Conservation (phyloP, 1,140 invertebrate genomes). For the Paracyclopina nana region DNA sequence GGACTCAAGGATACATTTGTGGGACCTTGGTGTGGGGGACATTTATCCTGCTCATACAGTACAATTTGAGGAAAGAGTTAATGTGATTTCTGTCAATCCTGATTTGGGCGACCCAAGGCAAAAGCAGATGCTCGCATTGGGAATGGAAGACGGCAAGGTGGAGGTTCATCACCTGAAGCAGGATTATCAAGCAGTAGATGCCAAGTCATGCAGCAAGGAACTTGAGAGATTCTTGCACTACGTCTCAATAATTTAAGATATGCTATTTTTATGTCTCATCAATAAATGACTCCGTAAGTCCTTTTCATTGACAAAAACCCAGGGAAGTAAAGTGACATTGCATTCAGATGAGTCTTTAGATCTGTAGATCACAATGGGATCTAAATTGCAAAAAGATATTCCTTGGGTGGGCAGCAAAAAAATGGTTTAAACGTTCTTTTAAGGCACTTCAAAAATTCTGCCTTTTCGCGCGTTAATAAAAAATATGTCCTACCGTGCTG, state of each 20-base stretch:
- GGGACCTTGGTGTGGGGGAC: constrained; percentile 33
- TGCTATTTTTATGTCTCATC: too few species aligned
- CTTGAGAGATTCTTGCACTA: constrained; percentile 27
- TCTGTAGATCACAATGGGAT: too few species aligned
- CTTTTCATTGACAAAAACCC: too few species aligned
- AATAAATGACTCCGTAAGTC: too few species aligned
- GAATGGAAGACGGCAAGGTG: constrained; percentile 26
- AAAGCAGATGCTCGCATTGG: constrained; percentile 27
- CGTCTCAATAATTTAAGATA: constrained; percentile 23
- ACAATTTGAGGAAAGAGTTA: constrained; percentile 20
- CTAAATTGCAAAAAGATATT: too few species aligned
- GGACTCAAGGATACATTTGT: constrained; percentile 31
- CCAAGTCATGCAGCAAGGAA: constrained; percentile 28
- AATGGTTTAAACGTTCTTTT: too few species aligned
- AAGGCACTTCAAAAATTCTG: too few species aligned
- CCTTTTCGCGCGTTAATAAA: too few species aligned
- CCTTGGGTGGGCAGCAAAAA: too few species aligned
- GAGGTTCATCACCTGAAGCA: constrained; percentile 31
- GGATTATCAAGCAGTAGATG: constrained; percentile 28
- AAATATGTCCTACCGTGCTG: too few species aligned
- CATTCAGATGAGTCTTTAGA: too few species aligned
- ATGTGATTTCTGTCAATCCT: constrained; percentile 27
- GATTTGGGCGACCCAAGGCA: constrained; percentile 26
- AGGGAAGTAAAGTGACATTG: too few species aligned
- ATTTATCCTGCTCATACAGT: constrained; percentile 25